Evolutionary conservation across 2,797 vertebrate genomes (phyloP).

Genomic region (Chrysolophus pictus): DNA sequence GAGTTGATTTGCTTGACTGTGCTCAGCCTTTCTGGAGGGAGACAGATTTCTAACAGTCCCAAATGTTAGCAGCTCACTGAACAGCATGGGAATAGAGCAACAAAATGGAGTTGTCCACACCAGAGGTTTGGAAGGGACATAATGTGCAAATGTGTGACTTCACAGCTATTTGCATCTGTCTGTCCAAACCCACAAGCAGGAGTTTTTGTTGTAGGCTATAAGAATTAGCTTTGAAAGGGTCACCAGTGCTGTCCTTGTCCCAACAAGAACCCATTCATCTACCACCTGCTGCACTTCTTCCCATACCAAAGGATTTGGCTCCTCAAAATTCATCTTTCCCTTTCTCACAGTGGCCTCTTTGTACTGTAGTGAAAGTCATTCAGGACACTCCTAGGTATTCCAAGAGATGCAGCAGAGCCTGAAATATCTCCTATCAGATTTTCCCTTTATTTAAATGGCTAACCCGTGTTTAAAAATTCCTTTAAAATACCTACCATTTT

Average conservation of each 20-base stretch:
- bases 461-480: background rate
- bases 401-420: background rate
- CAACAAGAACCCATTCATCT: background rate
- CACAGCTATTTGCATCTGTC: background rate
- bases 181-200: background rate
- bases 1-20: background rate
- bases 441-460: background rate
- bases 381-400: background rate
- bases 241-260: accelerated
- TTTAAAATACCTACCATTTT: conserved; percentile 44
- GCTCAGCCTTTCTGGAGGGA: background rate
- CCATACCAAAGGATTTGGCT: background rate
- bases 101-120: background rate
- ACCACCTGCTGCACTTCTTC: background rate
- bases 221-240: background rate
- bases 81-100: background rate
- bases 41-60: background rate
- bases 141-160: background rate
- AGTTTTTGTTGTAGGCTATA: background rate
- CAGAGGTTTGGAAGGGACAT: background rate
- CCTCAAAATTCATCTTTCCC: background rate
- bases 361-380: background rate
- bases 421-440: background rate
- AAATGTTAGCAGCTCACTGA: background rate
- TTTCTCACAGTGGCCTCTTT: background rate